These are phyloP conservation scores for Manacus vitellinus DNA, from an alignment of 2,113 vertebrate species.

Conservation along the genomic window DNA sequence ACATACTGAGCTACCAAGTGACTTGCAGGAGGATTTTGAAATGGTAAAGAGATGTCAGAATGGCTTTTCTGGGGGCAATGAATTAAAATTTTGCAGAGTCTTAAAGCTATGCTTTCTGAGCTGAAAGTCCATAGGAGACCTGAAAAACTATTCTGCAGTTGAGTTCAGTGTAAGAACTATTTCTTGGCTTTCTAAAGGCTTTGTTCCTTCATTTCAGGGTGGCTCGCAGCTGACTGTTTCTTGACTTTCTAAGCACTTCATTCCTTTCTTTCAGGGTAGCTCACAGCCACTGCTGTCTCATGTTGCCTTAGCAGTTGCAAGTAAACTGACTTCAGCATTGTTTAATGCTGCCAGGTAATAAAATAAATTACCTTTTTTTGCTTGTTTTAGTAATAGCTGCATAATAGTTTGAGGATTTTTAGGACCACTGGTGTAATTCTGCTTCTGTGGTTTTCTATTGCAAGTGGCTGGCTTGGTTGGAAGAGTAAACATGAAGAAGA, in stretches of 20 bases:
- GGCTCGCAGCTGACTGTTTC: conserved; percentile 74
- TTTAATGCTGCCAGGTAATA: conserved; percentile 95
- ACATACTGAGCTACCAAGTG: not conserved
- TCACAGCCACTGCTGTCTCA: conserved; percentile 94
- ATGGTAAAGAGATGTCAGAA: conserved; percentile 14
- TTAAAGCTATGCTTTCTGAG: conserved; percentile 35
- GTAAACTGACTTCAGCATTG: conserved; percentile 96
- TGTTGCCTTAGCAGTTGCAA: conserved; percentile 96
- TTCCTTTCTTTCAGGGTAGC: conserved; percentile 83
- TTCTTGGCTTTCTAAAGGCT: conserved; percentile 22
- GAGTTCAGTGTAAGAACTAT: conserved; percentile 23
- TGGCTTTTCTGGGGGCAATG: conserved; percentile 18
- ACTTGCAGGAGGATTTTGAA: conserved; percentile 41
- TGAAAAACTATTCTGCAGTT: conserved; percentile 37
- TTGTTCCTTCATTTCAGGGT: conserved; percentile 73
- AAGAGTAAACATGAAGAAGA: conserved; percentile 92
- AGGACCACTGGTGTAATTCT: not conserved
- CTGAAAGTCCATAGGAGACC: not conserved
- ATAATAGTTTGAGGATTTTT: not conserved
- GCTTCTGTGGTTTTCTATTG: not conserved
- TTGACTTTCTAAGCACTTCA: not conserved
- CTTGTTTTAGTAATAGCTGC: not conserved
- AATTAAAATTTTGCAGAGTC: conserved; percentile 38
- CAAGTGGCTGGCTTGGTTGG: conserved; percentile 97
- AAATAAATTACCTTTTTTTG: not conserved